Evolutionary conservation across 2,113 vertebrate species (phyloP).

Genomic region (Nyctereutes procyonoides): DNA sequence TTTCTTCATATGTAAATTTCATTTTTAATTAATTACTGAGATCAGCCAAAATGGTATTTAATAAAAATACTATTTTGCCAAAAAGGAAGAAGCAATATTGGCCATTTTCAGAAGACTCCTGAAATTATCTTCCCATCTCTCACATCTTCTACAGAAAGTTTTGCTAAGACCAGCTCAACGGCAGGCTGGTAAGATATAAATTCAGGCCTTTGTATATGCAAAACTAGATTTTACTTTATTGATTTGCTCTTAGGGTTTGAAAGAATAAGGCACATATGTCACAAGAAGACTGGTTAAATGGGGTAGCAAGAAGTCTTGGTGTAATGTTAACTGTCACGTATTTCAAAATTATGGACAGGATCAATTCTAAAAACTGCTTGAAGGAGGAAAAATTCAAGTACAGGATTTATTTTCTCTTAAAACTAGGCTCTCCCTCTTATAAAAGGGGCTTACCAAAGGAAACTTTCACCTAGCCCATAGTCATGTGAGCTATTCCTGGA

Average conservation of each 20-base stretch:
- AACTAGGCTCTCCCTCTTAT: background rate
- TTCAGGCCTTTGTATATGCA: background rate
- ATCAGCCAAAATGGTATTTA: constrained; percentile 33
- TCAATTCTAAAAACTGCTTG: constrained; percentile 12
- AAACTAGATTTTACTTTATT: constrained; percentile 46
- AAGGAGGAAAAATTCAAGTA: constrained; percentile 18
- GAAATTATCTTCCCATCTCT: background rate
- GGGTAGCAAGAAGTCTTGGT: background rate
- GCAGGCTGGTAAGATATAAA: background rate
- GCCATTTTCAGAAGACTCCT: constrained; percentile 27
- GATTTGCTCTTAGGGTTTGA: constrained; percentile 48
- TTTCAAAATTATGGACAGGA: constrained; percentile 40
- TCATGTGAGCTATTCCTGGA: background rate
- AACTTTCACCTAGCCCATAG: background rate
- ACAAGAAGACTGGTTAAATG: constrained; percentile 20
- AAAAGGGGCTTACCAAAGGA: background rate
- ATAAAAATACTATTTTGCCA: constrained; percentile 16
- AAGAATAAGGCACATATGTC: constrained; percentile 27
- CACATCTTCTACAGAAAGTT: background rate
- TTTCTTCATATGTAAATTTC: background rate
- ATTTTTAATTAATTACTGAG: constrained; percentile 1
- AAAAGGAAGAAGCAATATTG: constrained; percentile 32
- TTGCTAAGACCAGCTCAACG: background rate
- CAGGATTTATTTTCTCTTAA: background rate
- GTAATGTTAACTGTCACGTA: constrained; percentile 40